These are phyloP conservation scores for Gallinago stenura DNA, from an alignment of 2,797 vertebrate genomes.

Conservation along the genomic window DNA sequence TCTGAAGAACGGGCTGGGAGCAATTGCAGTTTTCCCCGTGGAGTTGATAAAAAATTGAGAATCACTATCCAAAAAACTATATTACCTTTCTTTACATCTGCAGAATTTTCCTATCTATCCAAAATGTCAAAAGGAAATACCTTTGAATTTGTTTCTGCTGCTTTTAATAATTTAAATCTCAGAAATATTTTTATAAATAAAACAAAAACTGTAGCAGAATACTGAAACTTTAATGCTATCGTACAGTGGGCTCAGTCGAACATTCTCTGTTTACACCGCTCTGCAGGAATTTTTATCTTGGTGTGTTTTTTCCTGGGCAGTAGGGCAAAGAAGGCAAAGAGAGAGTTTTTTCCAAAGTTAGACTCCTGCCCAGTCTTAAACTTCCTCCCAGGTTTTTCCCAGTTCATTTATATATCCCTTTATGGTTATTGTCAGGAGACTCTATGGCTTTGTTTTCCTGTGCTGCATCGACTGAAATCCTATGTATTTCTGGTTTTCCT, in stretches of 20 bases:
- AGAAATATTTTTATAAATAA: slow-evolving; percentile 71
- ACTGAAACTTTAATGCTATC: slow-evolving; percentile 56
- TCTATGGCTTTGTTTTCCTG: not conserved
- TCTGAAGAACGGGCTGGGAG: slow-evolving; percentile 24
- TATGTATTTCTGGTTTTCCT: not conserved
- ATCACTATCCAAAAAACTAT: slow-evolving; percentile 17
- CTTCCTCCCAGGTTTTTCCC: not conserved
- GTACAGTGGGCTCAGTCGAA: slow-evolving; percentile 3
- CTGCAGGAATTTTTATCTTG: slow-evolving; percentile 39
- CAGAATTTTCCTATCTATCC: slow-evolving; percentile 38
- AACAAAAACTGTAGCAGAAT: slow-evolving; percentile 56
- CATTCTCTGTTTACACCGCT: not conserved
- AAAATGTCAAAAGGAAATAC: slow-evolving; percentile 53
- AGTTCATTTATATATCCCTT: not conserved
- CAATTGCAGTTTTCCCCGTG: slow-evolving; percentile 43
- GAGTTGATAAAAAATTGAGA: slow-evolving; percentile 59
- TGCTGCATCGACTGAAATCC: not conserved
- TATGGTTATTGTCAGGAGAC: not conserved
- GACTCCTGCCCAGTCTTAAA: not conserved
- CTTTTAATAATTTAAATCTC: slow-evolving; percentile 68
- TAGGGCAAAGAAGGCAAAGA: not conserved
- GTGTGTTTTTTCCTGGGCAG: not conserved
- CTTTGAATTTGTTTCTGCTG: slow-evolving; percentile 64
- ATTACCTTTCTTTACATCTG: slow-evolving; percentile 48
- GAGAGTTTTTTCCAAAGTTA: not conserved